A percentile compares a stretch with the other conserved stretches of the same genome.
Evolutionary conservation across 2,113 vertebrate species (phyloP).

Genomic region (Salvator merianae): DNA sequence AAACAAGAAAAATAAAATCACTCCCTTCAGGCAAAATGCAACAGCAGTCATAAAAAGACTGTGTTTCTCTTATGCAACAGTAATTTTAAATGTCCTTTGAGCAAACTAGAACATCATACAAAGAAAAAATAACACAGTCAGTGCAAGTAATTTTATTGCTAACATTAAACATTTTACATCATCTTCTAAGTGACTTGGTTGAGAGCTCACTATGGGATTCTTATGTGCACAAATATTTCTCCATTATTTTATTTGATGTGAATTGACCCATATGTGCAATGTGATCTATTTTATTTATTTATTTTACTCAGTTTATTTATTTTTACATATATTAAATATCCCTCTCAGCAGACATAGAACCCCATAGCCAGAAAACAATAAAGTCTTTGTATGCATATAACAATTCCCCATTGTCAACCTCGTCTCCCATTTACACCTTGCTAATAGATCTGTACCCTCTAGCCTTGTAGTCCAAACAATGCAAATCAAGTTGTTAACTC

Average conservation of each 20-base stretch:
- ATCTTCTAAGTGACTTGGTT: background rate
- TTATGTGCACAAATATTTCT: background rate
- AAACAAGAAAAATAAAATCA: background rate
- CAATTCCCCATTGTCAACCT: no score
- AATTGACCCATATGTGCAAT: background rate
- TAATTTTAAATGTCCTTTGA: background rate
- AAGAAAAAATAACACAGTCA: background rate
- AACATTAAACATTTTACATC: background rate
- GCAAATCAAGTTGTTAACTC: no score
- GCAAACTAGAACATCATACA: background rate
- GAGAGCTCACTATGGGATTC: background rate
- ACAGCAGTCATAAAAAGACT: background rate
- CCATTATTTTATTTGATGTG: background rate
- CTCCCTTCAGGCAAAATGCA: background rate
- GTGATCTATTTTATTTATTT: background rate
- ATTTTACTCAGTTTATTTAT: background rate
- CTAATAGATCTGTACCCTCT: no score
- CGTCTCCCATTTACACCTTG: no score
- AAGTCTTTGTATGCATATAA: no score
- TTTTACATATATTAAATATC: no score
- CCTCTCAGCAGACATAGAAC: no score
- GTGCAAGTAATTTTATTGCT: background rate
- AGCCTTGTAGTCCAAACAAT: no score
- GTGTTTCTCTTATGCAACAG: background rate
- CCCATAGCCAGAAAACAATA: no score